These are phyloP conservation scores for Gonioctena quinquepunctata DNA, from an alignment of 1,140 invertebrate species.

Conservation along the genomic window DNA sequence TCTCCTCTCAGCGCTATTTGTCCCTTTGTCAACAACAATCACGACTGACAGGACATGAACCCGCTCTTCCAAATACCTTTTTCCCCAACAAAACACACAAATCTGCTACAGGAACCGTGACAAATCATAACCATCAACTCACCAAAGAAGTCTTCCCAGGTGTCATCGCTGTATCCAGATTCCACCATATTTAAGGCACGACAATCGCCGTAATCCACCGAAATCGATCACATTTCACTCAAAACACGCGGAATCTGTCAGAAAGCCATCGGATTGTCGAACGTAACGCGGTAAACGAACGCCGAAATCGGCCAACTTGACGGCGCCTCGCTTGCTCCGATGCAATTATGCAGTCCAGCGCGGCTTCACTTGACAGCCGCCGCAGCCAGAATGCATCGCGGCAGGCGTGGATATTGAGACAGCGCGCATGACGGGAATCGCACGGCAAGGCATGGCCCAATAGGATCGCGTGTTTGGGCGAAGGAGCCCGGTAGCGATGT, in stretches of 20 bases:
- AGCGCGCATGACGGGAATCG: background rate
- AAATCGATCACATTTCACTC: conserved; percentile 40
- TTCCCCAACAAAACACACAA: too few relatives aligned
- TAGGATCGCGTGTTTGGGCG: too few relatives aligned
- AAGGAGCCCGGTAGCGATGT: too few relatives aligned
- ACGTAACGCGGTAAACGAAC: background rate
- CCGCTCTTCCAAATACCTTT: too few relatives aligned
- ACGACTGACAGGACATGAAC: too few relatives aligned
- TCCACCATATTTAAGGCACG: conserved; percentile 44
- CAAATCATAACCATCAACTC: conserved; percentile 26
- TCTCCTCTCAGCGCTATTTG: too few relatives aligned
- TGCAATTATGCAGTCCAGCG: background rate
- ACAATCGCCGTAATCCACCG: conserved; percentile 22
- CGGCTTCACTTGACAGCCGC: background rate
- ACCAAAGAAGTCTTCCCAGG: conserved; percentile 49
- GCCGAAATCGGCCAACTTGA: background rate
- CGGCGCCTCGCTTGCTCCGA: background rate
- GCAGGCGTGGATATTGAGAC: background rate
- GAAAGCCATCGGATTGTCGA: background rate
- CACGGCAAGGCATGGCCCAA: too few relatives aligned
- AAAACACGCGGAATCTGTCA: conserved; percentile 9
- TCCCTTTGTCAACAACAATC: too few relatives aligned
- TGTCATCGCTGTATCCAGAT: conserved; percentile 39
- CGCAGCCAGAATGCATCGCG: background rate
- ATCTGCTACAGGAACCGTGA: too few relatives aligned